Evolutionary conservation across 1,140 invertebrate species (phyloP), one percentile per base, ranked within the genome.

Genomic region (Drosophila elegans): DNA sequence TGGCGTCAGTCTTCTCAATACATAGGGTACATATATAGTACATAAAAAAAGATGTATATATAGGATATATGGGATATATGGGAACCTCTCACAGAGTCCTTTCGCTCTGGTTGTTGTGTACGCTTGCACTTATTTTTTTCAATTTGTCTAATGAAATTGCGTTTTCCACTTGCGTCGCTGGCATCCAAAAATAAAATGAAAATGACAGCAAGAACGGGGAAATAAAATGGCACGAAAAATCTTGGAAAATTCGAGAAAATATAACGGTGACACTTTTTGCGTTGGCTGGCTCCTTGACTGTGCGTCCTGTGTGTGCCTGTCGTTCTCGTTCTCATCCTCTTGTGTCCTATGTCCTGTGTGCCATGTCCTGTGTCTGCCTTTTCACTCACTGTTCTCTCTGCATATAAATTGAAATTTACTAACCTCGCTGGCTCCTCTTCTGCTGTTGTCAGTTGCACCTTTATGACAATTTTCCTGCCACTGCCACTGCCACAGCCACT

Each of bases 401-500:
- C 90, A 91, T 91, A 91, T 91, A 91, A 91, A 91, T 91, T 91
- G 90, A 86, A 91, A 91, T 91, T 91, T 91, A 84, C 90, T 80
- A 90, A 68, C 56, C 69, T 73, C 48, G 53, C 48, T 54, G 39
- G 34, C 64, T 44, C 38, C 29, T 42, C 52, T 55, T 56, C 66
- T 82, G 67, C 61, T 63, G 67, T 69, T 90, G 85, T 82, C 75
- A 86, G 84, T 91, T 91, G 84, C 90, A 91, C 90, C 90, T 91
- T 91, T 90, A 90, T 91, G 90, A 91, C 90, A 91, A 85, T 91
- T 90, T 91, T 86, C 84, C 83, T 88, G 46, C 71, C 79, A 71
- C 74, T 88, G 46, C 71, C 79, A 71, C 74, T 83, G 75, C 67
- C 85, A 64, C 60, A 45, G 71, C 44, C 60, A 38, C 38, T 77